Percentiles rank a stretch among this genome's conserved stretches.
These are phyloP conservation scores for Hydropsyche tenuis DNA, from an alignment of 1,140 invertebrate species.

Conservation along the genomic window DNA sequence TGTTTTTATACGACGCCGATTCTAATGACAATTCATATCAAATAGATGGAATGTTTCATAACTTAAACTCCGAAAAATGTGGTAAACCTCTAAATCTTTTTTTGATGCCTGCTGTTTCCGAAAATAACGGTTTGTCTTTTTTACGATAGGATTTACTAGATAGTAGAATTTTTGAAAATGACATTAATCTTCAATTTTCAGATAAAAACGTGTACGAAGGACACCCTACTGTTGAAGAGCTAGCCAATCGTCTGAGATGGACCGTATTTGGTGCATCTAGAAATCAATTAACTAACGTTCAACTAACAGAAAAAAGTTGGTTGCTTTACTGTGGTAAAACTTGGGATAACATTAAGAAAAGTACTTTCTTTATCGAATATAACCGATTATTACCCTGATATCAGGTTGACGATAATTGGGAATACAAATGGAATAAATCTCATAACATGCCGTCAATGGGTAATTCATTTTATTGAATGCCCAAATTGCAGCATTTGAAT, in stretches of 20 bases:
- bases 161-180: constrained; percentile 18
- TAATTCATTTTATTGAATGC: neutral
- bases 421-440: constrained; percentile 13
- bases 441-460: neutral
- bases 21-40: constrained; percentile 58
- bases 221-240: constrained; percentile 69
- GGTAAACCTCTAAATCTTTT: constrained; percentile 74
- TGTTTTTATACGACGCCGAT: constrained; percentile 66
- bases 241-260: constrained; percentile 70
- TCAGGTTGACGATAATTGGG: neutral
- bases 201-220: constrained; percentile 66
- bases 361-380: constrained; percentile 82
- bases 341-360: constrained; percentile 84
- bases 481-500: neutral
- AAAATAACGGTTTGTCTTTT: constrained; percentile 64
- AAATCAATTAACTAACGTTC: constrained; percentile 68
- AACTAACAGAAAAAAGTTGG: constrained; percentile 76
- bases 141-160: constrained; percentile 34
- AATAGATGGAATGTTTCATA: constrained; percentile 64
- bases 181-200: constrained; percentile 52
- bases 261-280: constrained; percentile 74
- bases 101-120: constrained; percentile 70
- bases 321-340: constrained; percentile 81
- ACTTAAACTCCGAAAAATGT: constrained; percentile 62
- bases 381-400: constrained; percentile 54